Conservation (phyloP, 2,797 vertebrate genomes). For the Lepus oiostolus region DNA sequence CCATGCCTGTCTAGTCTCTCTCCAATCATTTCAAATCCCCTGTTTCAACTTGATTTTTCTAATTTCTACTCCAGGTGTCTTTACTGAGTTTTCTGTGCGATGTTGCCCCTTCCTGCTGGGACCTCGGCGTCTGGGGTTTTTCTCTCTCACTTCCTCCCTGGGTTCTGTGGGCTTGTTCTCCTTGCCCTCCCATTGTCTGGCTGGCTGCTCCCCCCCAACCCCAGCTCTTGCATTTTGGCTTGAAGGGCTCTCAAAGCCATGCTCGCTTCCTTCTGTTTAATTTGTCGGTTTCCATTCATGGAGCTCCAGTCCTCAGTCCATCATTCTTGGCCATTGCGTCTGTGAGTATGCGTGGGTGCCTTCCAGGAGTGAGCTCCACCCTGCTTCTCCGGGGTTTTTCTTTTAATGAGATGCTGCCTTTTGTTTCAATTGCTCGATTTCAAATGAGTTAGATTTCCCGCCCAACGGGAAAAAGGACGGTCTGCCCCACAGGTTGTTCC, state of each 20-base stretch:
- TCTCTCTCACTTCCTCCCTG: not conserved
- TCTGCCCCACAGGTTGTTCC: not conserved
- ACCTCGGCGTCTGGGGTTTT: not conserved
- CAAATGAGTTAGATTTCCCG: not conserved
- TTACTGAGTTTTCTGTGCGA: not conserved
- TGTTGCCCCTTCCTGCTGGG: not conserved
- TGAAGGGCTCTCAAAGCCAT: not conserved
- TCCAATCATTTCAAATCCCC: not conserved
- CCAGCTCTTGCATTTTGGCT: not conserved
- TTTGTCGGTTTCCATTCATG: not conserved
- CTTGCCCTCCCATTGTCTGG: not conserved
- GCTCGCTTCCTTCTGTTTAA: not conserved
- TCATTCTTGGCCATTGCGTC: not conserved
- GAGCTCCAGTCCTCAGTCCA: not conserved
- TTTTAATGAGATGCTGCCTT: not conserved
- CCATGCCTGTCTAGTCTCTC: not conserved
- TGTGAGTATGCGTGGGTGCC: not conserved
- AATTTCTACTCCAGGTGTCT: not conserved
- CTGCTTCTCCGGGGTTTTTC: not conserved
- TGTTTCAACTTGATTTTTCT: not conserved
- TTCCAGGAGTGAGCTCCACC: not conserved
- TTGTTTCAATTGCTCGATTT: not conserved
- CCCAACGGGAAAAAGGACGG: not conserved
- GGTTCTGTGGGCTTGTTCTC: not conserved
- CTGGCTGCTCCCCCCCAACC: not conserved